Percentiles rank a stretch among this genome's conserved stretches.
phyloP scores from a whole-genome alignment of 2,888 invertebrate genomes.

The Agrypnus murinus region DNA sequence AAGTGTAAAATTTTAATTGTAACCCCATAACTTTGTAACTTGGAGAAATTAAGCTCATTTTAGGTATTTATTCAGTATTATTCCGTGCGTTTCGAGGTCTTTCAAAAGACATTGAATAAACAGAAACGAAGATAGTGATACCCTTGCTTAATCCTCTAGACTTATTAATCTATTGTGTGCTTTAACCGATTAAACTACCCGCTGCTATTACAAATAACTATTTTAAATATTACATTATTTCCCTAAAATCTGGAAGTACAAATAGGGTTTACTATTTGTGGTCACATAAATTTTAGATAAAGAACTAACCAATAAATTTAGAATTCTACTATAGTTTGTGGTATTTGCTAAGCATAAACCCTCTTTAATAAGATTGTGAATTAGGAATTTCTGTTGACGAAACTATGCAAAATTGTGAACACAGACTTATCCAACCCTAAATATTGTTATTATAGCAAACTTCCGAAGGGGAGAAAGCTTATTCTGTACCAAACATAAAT shows the following conservation, averaged over 20 bases:
- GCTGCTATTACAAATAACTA: slow-evolving; percentile 28
- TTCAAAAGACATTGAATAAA: slow-evolving; percentile 23
- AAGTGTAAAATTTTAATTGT: no score
- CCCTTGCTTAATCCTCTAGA: slow-evolving; percentile 12
- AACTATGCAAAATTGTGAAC: slow-evolving; percentile 3
- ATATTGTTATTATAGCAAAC: slow-evolving; percentile 23
- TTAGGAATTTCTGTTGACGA: slow-evolving; percentile 5
- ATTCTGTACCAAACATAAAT: slow-evolving; percentile 1
- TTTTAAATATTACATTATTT: slow-evolving; percentile 10
- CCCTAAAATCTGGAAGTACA: not conserved
- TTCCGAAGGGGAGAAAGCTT: slow-evolving; percentile 29
- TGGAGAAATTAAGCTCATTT: not conserved
- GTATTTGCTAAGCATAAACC: slow-evolving; percentile 29
- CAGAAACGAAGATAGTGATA: slow-evolving; percentile 22
- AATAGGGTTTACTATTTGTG: slow-evolving; percentile 24
- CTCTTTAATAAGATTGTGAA: slow-evolving; percentile 5
- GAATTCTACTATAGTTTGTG: slow-evolving; percentile 40
- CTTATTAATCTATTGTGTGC: slow-evolving; percentile 34
- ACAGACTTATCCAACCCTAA: not conserved
- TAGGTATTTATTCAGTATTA: slow-evolving; percentile 7
- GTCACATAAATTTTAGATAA: slow-evolving; percentile 26
- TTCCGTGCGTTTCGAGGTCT: slow-evolving; percentile 9
- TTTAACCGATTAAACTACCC: slow-evolving; percentile 37
- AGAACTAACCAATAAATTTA: slow-evolving; percentile 31
- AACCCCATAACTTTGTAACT: no score